phyloP scores from a whole-genome alignment of 2,797 vertebrate species.

The Sciurus vulgaris region DNA sequence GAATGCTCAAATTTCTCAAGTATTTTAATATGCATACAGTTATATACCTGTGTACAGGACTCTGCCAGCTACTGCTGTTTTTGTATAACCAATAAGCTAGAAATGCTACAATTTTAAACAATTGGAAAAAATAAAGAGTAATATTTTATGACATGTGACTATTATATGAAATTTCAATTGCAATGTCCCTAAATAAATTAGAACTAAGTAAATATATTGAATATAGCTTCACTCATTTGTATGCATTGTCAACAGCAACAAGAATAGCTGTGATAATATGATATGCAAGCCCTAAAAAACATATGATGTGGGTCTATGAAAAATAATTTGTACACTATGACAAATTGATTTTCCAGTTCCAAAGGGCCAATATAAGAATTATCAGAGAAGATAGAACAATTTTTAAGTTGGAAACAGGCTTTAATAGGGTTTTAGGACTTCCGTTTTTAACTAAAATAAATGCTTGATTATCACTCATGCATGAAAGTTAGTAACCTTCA shows the following conservation, averaged over 20 bases:
- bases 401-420: neutral
- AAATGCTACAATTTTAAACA: conserved; percentile 12
- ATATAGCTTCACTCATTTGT: neutral
- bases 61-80: neutral
- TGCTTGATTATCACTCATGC: neutral
- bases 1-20: conserved; percentile 1
- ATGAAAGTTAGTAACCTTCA: conserved; percentile 5
- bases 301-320: neutral
- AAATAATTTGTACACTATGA: neutral
- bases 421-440: conserved; percentile 23
- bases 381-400: conserved; percentile 33
- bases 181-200: neutral
- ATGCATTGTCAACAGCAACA: neutral
- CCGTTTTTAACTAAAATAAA: conserved; percentile 41
- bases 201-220: neutral
- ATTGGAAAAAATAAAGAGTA: neutral
- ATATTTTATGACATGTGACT: neutral
- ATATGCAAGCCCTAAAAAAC: neutral
- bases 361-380: conserved; percentile 48
- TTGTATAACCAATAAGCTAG: neutral
- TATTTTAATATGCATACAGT: neutral
- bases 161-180: neutral
- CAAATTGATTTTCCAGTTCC: conserved; percentile 22
- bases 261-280: neutral
- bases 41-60: neutral